These are phyloP conservation scores for Asteroscopus sphinx DNA, from an alignment of 2,888 invertebrate genomes.

Conservation along the genomic window DNA sequence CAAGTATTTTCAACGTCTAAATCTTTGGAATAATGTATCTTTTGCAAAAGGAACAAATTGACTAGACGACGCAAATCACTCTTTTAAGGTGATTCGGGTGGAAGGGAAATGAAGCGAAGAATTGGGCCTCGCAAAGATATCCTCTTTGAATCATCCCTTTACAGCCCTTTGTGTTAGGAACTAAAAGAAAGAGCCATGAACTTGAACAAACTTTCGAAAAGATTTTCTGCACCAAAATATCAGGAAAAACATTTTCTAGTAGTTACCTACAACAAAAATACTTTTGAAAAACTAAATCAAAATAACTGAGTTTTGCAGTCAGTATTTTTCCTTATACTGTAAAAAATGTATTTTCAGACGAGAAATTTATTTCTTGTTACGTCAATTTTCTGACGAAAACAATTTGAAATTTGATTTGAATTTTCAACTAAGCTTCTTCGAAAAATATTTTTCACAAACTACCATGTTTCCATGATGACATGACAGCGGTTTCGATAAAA, in stretches of 20 bases:
- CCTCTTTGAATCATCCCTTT: slow-evolving; percentile 61
- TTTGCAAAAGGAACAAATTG: slow-evolving; percentile 59
- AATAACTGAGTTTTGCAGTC: no score
- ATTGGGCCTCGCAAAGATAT: slow-evolving; percentile 61
- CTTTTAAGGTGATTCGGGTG: slow-evolving; percentile 57
- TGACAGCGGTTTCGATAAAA: neutral
- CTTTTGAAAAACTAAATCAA: no score
- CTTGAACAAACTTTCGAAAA: slow-evolving; percentile 19
- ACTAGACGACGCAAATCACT: slow-evolving; percentile 62
- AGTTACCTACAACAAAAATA: no score
- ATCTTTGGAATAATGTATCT: slow-evolving; percentile 16
- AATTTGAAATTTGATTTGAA: no score
- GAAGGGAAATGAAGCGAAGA: slow-evolving; percentile 61
- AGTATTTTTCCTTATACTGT: no score
- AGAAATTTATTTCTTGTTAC: no score
- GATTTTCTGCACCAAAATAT: neutral
- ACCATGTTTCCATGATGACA: no score
- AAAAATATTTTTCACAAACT: slow-evolving; percentile 7
- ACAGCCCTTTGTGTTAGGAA: slow-evolving; percentile 56
- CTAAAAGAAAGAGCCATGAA: slow-evolving; percentile 42
- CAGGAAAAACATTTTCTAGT: no score
- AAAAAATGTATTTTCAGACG: no score
- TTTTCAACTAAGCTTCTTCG: no score
- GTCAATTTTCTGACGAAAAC: no score
- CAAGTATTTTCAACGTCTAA: slow-evolving; percentile 11